Evolutionary conservation across 2,888 invertebrate species (phyloP).

Genomic region (Parelbella ahira): DNA sequence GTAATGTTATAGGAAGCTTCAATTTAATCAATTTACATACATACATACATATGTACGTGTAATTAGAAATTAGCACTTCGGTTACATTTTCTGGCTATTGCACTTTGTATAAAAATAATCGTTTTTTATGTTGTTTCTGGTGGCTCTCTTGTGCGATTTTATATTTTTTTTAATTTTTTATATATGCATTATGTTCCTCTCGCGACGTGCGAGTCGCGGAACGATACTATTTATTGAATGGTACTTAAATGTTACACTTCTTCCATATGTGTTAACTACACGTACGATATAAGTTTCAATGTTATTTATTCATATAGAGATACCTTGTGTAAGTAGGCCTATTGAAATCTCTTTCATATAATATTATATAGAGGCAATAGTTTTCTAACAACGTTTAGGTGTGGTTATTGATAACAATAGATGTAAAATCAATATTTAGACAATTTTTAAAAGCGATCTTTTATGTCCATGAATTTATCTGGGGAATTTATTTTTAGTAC

Average conservation of each 20-base stretch:
- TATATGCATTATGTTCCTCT: slow-evolving; percentile 53
- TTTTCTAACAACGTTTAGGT: slow-evolving; percentile 76
- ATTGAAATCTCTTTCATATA: slow-evolving; percentile 66
- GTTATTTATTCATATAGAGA: slow-evolving; percentile 56
- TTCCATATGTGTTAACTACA: slow-evolving; percentile 27
- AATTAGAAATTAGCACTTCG: slow-evolving; percentile 72
- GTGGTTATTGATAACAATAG: slow-evolving; percentile 69
- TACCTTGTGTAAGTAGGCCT: slow-evolving; percentile 67
- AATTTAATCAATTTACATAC: slow-evolving; percentile 67
- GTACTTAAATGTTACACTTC: slow-evolving; percentile 61
- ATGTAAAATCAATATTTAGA: slow-evolving; percentile 70
- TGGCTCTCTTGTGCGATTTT: slow-evolving; percentile 59
- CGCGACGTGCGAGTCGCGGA: slow-evolving; percentile 38
- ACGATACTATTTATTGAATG: slow-evolving; percentile 51
- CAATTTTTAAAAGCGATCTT: slow-evolving; percentile 44
- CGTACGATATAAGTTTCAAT: slow-evolving; percentile 45
- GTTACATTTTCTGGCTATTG: slow-evolving; percentile 62
- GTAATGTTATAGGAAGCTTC: slow-evolving; percentile 70
- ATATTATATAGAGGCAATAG: slow-evolving; percentile 71
- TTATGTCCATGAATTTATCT: slow-evolving; percentile 26
- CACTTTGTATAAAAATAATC: slow-evolving; percentile 52
- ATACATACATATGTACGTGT: too few relatives aligned
- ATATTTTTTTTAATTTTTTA: slow-evolving; percentile 39
- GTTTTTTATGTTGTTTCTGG: slow-evolving; percentile 53
- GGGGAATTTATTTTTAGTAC: slow-evolving; percentile 48